Conservation (phyloP, 2,797 vertebrate species). For the Thripadectes ignobilis region DNA sequence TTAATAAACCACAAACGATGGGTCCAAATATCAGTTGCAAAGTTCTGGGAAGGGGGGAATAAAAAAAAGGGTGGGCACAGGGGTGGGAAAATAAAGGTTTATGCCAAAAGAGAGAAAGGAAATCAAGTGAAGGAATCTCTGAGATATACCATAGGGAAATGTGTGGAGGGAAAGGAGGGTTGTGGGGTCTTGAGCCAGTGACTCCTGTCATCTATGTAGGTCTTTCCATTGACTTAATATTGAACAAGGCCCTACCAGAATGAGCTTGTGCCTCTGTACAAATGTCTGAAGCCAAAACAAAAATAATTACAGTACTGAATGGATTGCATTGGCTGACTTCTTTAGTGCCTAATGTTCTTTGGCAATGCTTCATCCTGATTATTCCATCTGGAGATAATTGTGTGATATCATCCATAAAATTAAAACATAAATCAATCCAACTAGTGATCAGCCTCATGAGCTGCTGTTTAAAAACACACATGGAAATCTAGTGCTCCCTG, state of each 20-base stretch:
- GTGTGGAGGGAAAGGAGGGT: neutral
- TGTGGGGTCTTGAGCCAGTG: neutral
- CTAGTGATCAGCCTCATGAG: slow-evolving; percentile 55
- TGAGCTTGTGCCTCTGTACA: slow-evolving; percentile 35
- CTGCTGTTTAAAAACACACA: slow-evolving; percentile 51
- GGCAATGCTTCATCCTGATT: slow-evolving; percentile 74
- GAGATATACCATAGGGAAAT: neutral
- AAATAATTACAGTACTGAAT: slow-evolving; percentile 75
- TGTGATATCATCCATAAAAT: slow-evolving; percentile 83
- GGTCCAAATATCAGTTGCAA: neutral
- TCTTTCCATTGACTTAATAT: neutral
- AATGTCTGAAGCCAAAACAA: slow-evolving; percentile 73
- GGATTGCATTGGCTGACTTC: slow-evolving; percentile 64
- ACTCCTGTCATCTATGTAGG: neutral
- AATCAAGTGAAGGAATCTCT: neutral
- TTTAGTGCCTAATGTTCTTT: slow-evolving; percentile 72
- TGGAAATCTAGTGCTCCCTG: slow-evolving; percentile 30
- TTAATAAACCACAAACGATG: slow-evolving; percentile 11
- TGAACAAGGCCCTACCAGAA: neutral
- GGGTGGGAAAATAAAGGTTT: neutral
- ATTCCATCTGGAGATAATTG: slow-evolving; percentile 83
- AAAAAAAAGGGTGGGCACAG: fast-evolving
- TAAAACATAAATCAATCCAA: slow-evolving; percentile 80
- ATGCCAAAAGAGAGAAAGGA: neutral
- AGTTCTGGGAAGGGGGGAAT: neutral